Percentiles rank a stretch among this genome's conserved stretches.
Conservation (phyloP, 2,113 vertebrate species). For the Lophochroa leadbeateri region DNA sequence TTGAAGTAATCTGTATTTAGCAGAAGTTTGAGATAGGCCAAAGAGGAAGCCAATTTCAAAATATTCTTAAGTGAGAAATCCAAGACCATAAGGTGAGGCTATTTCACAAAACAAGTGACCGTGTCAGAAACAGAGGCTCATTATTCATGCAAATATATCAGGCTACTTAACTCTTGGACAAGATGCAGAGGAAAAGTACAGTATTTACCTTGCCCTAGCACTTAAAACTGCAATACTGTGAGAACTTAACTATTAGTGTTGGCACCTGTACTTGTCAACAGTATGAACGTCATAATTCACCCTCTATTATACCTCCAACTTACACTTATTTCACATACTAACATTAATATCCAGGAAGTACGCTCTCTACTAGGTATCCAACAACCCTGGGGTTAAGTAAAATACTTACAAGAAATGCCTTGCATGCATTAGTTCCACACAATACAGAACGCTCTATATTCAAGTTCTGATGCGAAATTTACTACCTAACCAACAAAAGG, state of each 20-base stretch:
- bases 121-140: neutral
- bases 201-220: neutral
- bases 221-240: neutral
- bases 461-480: neutral
- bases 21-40: neutral
- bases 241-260: neutral
- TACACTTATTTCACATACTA: neutral
- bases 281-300: rapidly evolving
- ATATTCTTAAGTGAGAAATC: neutral
- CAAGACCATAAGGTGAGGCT: neutral
- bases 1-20: neutral
- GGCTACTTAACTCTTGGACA: neutral
- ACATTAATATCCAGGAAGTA: neutral
- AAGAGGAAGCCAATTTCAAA: neutral
- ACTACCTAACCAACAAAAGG: neutral
- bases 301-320: neutral
- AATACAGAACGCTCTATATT: neutral
- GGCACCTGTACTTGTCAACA: neutral
- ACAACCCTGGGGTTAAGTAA: neutral
- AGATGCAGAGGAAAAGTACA: neutral
- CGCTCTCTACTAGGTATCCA: neutral
- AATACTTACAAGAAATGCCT: neutral
- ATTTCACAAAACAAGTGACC: neutral
- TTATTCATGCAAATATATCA: neutral
- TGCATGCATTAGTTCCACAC: neutral